Evolutionary conservation across 2,888 invertebrate genomes (phyloP).

Genomic region (Patella ulyssiponensis): DNA sequence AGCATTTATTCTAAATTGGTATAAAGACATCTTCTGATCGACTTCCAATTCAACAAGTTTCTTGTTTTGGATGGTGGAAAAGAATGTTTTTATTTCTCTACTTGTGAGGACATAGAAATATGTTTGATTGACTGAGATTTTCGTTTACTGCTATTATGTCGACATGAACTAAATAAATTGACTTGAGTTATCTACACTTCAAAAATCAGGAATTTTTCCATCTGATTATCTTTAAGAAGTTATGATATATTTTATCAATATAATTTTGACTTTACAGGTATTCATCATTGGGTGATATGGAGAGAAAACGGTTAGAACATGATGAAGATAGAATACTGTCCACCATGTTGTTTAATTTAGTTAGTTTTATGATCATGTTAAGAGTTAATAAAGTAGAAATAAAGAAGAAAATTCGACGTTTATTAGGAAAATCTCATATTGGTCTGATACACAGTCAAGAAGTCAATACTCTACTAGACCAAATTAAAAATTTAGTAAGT

Average conservation of each 20-base stretch:
- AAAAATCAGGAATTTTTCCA: not conserved
- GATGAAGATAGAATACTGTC: constrained; percentile 97
- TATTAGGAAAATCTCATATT: constrained; percentile 98
- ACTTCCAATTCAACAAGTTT: no score
- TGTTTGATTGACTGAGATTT: no score
- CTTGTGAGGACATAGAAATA: no score
- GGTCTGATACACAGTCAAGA: constrained; percentile 97
- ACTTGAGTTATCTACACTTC: no score
- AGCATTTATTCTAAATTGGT: no score
- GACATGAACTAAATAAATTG: no score
- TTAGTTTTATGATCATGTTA: constrained; percentile 95
- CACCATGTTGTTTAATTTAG: constrained; percentile 95
- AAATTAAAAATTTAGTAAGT: constrained; percentile 91
- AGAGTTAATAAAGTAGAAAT: constrained; percentile 84
- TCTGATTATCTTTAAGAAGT: not conserved
- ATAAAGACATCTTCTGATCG: no score
- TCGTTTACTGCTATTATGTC: no score
- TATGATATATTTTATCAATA: no score
- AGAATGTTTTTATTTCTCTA: no score
- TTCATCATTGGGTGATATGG: constrained; percentile 86
- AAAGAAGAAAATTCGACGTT: constrained; percentile 78
- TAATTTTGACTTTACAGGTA: constrained; percentile 76
- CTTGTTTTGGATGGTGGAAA: no score
- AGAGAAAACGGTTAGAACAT: constrained; percentile 90
- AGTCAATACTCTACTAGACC: constrained; percentile 95